phyloP scores from a whole-genome alignment of 2,797 vertebrate genomes.

The Helostoma temminkii region DNA sequence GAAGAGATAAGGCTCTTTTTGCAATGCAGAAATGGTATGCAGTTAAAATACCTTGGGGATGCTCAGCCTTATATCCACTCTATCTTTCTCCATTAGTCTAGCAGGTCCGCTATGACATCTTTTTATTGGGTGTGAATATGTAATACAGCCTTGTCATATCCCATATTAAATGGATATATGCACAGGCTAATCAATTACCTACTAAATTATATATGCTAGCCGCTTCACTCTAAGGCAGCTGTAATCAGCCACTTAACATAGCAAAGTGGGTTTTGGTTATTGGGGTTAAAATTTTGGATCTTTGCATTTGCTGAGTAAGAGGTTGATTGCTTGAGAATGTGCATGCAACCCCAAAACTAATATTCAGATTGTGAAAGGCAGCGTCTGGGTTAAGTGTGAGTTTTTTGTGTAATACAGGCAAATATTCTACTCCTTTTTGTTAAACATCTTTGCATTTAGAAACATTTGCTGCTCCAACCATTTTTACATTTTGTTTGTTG shows the following conservation, averaged over 20 bases:
- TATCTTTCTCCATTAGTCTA: conserved; percentile 22
- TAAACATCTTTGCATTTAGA: too few relatives aligned
- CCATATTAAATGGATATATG: conserved; percentile 31
- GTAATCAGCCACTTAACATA: conserved; percentile 19
- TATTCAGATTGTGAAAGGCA: not conserved
- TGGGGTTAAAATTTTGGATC: not conserved
- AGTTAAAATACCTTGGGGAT: conserved; percentile 6
- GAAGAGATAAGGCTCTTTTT: conserved; percentile 1
- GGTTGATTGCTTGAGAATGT: not conserved
- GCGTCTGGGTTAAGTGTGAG: not conserved
- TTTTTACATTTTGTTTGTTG: not conserved
- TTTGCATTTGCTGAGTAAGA: not conserved
- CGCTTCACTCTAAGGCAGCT: conserved; percentile 42
- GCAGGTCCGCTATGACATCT: conserved; percentile 24
- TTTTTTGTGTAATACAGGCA: not conserved
- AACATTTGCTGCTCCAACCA: not conserved
- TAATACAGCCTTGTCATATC: conserved; percentile 15
- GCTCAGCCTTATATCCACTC: conserved; percentile 6
- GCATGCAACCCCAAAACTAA: not conserved
- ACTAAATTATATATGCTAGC: conserved; percentile 50
- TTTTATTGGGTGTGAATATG: conserved; percentile 35
- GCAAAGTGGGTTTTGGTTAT: not conserved
- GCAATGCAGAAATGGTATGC: not conserved
- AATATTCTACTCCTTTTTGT: too few relatives aligned
- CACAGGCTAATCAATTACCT: conserved; percentile 56